Evolutionary conservation across 2,888 invertebrate genomes (phyloP).

Genomic region (Xylocampa areola): DNA sequence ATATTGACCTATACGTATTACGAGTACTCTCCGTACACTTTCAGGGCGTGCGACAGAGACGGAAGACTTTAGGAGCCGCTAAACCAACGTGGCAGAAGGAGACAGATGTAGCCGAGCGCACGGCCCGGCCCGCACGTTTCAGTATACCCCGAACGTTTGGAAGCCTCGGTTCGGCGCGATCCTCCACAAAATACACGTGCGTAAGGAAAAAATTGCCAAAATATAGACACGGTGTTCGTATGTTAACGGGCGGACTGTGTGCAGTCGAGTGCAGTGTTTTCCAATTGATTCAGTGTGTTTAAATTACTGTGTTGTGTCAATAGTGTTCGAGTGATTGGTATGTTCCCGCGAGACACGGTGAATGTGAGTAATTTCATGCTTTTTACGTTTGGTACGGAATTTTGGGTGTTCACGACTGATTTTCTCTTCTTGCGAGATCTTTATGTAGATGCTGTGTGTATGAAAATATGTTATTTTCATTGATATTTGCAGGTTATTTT

Average conservation of each 20-base stretch:
- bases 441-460: not conserved
- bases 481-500: not conserved
- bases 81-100: constrained; percentile 65
- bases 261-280: constrained; percentile 57
- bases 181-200: constrained; percentile 64
- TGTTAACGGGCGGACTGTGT: constrained; percentile 49
- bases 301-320: constrained; percentile 53
- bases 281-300: constrained; percentile 55
- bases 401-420: constrained; percentile 2
- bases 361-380: constrained; percentile 56
- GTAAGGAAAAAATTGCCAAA: constrained; percentile 62
- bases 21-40: constrained; percentile 85
- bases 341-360: constrained; percentile 45
- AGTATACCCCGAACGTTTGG: constrained; percentile 80
- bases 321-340: constrained; percentile 50
- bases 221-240: constrained; percentile 59
- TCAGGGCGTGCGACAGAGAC: constrained; percentile 79
- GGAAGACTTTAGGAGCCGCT: constrained; percentile 55
- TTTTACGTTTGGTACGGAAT: constrained; percentile 32
- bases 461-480: not conserved
- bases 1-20: constrained; percentile 90
- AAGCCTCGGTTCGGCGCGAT: constrained; percentile 72
- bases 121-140: constrained; percentile 81
- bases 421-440: not conserved
- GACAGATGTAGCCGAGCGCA: constrained; percentile 70